Conservation (phyloP, 2,888 invertebrate genomes). For the Epinotia nisella region DNA sequence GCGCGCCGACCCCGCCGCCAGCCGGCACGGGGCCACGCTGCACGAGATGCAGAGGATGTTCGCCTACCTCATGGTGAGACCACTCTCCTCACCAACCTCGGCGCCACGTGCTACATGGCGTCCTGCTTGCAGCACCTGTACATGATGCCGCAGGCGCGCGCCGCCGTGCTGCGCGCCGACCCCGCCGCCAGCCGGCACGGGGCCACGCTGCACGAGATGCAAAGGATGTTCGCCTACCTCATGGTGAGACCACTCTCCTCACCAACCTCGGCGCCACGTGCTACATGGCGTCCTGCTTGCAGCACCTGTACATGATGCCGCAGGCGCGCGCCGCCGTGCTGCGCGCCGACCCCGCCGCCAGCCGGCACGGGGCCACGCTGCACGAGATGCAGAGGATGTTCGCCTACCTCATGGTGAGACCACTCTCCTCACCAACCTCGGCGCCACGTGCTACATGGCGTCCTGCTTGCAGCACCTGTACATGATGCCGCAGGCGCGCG, state of each 20-base stretch:
- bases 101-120: slow-evolving; percentile 99
- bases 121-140: slow-evolving; percentile 98
- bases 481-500: slow-evolving; percentile 97
- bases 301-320: slow-evolving; percentile 99
- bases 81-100: slow-evolving; percentile 95
- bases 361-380: slow-evolving; percentile 92
- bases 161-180: slow-evolving; percentile 92
- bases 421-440: slow-evolving; percentile 95
- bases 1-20: slow-evolving; percentile 89
- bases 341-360: slow-evolving; percentile 89
- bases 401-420: no score
- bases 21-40: slow-evolving; percentile 92
- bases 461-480: slow-evolving; percentile 98
- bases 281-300: slow-evolving; percentile 99
- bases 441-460: slow-evolving; percentile 99
- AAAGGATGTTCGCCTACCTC: slow-evolving; percentile 98
- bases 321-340: slow-evolving; percentile 94
- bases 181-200: slow-evolving; percentile 91
- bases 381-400: slow-evolving; percentile 97
- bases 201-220: slow-evolving; percentile 93
- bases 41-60: slow-evolving; percentile 97
- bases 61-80: no score
- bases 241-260: no score
- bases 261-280: slow-evolving; percentile 98
- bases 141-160: slow-evolving; percentile 97